Evolutionary conservation across 2,797 vertebrate species (phyloP).

Genomic region (Fundulus diaphanus): DNA sequence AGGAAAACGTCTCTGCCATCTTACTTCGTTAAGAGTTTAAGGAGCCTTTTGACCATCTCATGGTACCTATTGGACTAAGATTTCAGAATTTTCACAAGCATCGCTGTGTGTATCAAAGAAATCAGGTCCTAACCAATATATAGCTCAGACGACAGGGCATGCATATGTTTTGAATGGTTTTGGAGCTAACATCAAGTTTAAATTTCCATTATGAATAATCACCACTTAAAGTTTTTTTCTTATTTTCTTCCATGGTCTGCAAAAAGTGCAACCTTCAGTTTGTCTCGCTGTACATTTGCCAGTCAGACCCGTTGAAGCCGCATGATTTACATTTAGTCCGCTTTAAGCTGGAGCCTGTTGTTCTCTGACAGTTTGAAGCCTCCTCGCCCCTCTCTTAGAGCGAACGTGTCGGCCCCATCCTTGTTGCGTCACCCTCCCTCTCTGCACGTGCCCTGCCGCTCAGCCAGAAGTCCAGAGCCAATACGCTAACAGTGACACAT

Average conservation of each 20-base stretch:
- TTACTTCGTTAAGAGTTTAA: no score
- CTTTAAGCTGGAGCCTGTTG: constrained; percentile 1
- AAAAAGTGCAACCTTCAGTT: neutral
- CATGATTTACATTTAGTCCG: neutral
- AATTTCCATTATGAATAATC: neutral
- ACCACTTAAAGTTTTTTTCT: neutral
- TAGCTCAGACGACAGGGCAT: no score
- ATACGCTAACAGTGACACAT: neutral
- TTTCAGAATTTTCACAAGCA: no score
- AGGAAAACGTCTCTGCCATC: no score
- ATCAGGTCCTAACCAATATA: no score
- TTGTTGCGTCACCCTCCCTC: constrained; percentile 37
- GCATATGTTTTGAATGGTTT: no score
- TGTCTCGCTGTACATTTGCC: neutral
- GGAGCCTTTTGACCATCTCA: no score
- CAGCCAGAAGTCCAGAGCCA: neutral
- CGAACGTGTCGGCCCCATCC: constrained; percentile 16
- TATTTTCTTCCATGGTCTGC: no score
- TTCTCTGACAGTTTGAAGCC: constrained; percentile 17
- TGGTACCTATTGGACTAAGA: no score
- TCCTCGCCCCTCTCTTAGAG: constrained; percentile 18
- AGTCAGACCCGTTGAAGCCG: neutral
- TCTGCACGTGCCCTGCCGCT: constrained; percentile 7
- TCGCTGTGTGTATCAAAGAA: no score
- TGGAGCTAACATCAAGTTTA: neutral